Base-by-base conservation (phyloP, 1,140 invertebrate genomes). In the Magallana angulata region DNA sequence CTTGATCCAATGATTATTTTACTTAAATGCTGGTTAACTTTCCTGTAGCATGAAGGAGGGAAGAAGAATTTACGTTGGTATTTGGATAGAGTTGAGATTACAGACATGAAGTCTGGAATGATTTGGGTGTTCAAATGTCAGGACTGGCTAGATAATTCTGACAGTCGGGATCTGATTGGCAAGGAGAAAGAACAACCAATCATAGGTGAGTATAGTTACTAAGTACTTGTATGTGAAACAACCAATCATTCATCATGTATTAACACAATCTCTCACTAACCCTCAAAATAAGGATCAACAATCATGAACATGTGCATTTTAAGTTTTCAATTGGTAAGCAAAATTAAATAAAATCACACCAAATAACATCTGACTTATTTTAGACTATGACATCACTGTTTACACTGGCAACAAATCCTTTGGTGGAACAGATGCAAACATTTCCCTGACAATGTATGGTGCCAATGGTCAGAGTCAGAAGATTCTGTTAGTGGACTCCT, bases 71-170 rank as follows among this genome's bases (percentile, higher is more conserved):
- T 94, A 81, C 92, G 91, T n/a, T 94, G 94, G 94, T 94, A 92
- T 86, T 62, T 95, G 24, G 93, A 94, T 48, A 90, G 90, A 81
- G 89, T 95, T 18, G 92, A 94, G 48, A 88, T 94, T 5, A 94
- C 93, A 59, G 94, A 94, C 88, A 90, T 94, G 80, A 90, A 91
- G 58, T 91, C 92, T 64, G 88, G 93, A 57, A 88, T 88, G 87
- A 92, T 91, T 56, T 95, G 94, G 92, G 90, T 93, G 60, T 95
- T 94, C 88, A 84, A 90, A 14, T 95, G 94, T 91, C 85, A 91
- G 14, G 91, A 94, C 56, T 95, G 94, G 94, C 82, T 95, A 59
- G 94, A 94, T 89, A 93, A 92, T 68, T 71, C 85, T 59, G 93
- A 93, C 59, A 93, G 88, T 30, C 89, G 94, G 60, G 94, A 95